Percentiles rank a stretch among this genome's conserved stretches.
These are phyloP conservation scores for Orthonyx spaldingii DNA, from an alignment of 2,113 vertebrate genomes.

Conservation along the genomic window DNA sequence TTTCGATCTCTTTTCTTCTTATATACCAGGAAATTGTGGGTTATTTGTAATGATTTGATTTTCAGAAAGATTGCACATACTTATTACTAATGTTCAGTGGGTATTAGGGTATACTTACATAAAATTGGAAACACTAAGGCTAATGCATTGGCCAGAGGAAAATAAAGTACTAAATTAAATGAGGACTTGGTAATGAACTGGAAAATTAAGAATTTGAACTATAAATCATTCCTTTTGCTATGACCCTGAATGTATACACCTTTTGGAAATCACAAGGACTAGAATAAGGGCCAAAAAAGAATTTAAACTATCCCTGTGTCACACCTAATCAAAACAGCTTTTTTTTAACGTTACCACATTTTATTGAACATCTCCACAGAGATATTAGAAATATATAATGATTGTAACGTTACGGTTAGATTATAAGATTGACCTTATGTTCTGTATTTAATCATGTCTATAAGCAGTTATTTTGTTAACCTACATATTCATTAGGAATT, in stretches of 20 bases:
- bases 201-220: constrained; percentile 53
- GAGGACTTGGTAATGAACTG: constrained; percentile 49
- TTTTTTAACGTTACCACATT: background rate
- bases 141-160: constrained; percentile 40
- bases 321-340: background rate
- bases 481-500: background rate
- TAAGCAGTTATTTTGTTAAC: background rate
- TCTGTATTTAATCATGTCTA: background rate
- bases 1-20: background rate
- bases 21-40: background rate
- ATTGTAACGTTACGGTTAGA: background rate
- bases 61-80: constrained; percentile 20
- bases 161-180: constrained; percentile 43
- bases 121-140: constrained; percentile 24
- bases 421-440: background rate
- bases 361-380: background rate
- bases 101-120: background rate
- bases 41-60: background rate
- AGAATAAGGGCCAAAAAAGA: background rate
- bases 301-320: background rate
- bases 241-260: background rate
- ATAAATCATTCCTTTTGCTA: constrained; percentile 45
- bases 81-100: constrained; percentile 25
- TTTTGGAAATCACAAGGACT: background rate
- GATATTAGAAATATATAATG: background rate